Percentiles rank a stretch among this genome's conserved stretches.
Evolutionary conservation across 2,113 vertebrate species (phyloP).

Genomic region (Struthio camelus): DNA sequence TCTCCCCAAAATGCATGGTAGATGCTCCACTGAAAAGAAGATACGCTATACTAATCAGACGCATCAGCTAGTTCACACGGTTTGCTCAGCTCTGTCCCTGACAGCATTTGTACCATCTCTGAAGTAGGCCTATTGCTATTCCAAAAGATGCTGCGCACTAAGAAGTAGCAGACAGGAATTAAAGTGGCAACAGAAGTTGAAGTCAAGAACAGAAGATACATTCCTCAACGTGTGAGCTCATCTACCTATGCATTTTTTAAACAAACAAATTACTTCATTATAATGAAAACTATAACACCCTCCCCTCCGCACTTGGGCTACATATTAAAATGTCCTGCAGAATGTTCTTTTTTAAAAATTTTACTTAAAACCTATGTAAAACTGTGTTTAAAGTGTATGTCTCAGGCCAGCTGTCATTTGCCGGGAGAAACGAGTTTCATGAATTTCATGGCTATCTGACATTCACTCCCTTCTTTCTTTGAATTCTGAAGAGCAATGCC

Average conservation of each 20-base stretch:
- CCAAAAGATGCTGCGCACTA: not conserved
- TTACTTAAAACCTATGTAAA: not conserved
- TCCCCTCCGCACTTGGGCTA: not conserved
- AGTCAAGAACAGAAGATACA: not conserved
- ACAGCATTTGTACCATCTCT: not conserved
- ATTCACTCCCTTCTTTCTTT: constrained; percentile 12
- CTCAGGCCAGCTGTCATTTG: not conserved
- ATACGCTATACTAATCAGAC: rapidly evolving
- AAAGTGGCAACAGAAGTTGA: not conserved
- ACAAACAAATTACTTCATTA: not conserved
- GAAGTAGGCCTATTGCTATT: not conserved
- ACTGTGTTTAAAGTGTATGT: not conserved
- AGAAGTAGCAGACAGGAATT: not conserved
- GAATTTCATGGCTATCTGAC: constrained; percentile 45
- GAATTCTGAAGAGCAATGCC: constrained; percentile 34
- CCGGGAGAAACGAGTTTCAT: not conserved
- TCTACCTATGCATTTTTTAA: not conserved
- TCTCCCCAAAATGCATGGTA: not conserved
- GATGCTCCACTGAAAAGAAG: not conserved
- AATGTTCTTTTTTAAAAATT: not conserved
- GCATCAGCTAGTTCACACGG: not conserved
- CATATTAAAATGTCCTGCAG: not conserved
- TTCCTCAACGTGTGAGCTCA: not conserved
- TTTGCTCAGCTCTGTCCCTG: not conserved
- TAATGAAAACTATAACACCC: not conserved